Percentiles rank a stretch among this genome's conserved stretches.
phyloP scores from a whole-genome alignment of 2,797 vertebrate genomes.

The Megalops cyprinoides region DNA sequence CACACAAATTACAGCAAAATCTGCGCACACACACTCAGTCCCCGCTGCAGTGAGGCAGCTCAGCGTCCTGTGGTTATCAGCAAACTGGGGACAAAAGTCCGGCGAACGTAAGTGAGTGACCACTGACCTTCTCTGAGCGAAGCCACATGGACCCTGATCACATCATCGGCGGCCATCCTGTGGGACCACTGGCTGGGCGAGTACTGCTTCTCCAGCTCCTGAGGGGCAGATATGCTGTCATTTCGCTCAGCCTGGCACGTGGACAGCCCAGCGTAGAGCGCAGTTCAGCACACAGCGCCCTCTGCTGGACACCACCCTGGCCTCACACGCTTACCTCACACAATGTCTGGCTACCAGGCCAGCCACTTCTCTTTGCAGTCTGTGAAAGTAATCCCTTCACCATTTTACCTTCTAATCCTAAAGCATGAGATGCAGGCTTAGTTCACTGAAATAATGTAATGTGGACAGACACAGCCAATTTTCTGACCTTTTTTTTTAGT shows the following conservation, averaged over 20 bases:
- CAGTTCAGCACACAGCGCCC: slow-evolving; percentile 25
- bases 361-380: too few species aligned
- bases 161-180: slow-evolving; percentile 78
- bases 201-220: slow-evolving; percentile 86
- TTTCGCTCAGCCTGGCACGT: slow-evolving; percentile 26
- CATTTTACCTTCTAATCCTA: too few species aligned
- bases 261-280: neutral
- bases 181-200: slow-evolving; percentile 86
- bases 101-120: neutral
- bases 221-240: slow-evolving; percentile 18
- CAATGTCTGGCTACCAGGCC: too few species aligned
- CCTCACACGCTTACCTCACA: too few species aligned
- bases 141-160: slow-evolving; percentile 74
- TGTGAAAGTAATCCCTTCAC: too few species aligned
- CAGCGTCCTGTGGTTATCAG: neutral
- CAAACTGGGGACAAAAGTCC: neutral
- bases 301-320: slow-evolving; percentile 11
- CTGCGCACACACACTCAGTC: neutral
- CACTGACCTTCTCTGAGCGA: slow-evolving; percentile 78
- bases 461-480: neutral
- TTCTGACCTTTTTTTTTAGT: too few species aligned
- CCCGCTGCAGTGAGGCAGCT: neutral
- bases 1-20: neutral
- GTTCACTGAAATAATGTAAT: neutral
- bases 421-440: too few species aligned